These are phyloP conservation scores for Drosophila littoralis DNA, from an alignment of 1,140 invertebrate species.

Conservation along the genomic window DNA sequence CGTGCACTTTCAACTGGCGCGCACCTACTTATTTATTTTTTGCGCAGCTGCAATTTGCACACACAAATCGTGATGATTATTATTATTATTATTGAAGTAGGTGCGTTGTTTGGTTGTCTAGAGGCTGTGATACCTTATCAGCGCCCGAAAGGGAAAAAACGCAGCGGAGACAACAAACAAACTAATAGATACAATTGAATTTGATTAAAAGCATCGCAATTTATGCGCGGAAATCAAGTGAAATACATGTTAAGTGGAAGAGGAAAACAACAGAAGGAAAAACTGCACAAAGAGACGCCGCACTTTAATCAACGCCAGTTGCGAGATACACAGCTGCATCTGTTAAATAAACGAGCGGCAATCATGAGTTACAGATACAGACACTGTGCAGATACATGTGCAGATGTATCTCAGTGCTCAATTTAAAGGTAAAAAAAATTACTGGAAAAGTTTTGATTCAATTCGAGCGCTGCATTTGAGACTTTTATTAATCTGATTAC, in stretches of 20 bases:
- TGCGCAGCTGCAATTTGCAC: conserved; percentile 62
- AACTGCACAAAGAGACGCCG: conserved; percentile 17
- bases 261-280: conserved; percentile 19
- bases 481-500: too few species aligned
- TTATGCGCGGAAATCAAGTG: conserved; percentile 16
- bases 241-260: conserved; percentile 28
- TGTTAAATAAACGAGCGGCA: conserved; percentile 25
- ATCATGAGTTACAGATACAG: conserved; percentile 13
- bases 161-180: conserved; percentile 26
- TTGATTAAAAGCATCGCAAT: conserved; percentile 40
- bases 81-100: conserved; percentile 13
- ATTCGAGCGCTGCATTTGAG: too few species aligned
- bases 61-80: conserved; percentile 58
- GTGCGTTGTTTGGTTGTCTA: conserved; percentile 1
- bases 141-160: neutral
- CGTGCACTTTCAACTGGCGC: neutral
- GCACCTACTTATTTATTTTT: conserved; percentile 22
- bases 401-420: conserved; percentile 10
- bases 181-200: conserved; percentile 52
- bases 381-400: conserved; percentile 1
- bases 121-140: conserved; percentile 39
- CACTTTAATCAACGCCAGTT: conserved; percentile 20
- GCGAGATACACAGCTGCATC: conserved; percentile 24
- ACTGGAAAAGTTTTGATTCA: neutral
- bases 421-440: conserved; percentile 12